phyloP scores from a whole-genome alignment of 2,113 vertebrate species.

The Notiomystis cincta region DNA sequence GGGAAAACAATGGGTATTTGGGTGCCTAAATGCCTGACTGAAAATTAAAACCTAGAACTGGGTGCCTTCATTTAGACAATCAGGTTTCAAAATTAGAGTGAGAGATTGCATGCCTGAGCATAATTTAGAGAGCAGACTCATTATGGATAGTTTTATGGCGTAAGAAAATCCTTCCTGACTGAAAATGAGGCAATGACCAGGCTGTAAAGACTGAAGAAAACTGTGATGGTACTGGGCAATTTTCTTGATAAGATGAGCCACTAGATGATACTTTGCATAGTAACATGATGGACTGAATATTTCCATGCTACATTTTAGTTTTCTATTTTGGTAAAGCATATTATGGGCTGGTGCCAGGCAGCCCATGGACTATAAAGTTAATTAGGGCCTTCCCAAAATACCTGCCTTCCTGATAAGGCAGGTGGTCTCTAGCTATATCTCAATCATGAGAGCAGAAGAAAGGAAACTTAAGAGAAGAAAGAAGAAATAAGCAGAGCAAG shows the following conservation, averaged over 20 bases:
- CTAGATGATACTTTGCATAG: constrained; percentile 66
- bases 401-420: neutral
- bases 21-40: neutral
- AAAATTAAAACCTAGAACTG: constrained; percentile 12
- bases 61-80: constrained; percentile 3
- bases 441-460: neutral
- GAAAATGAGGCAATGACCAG: constrained; percentile 54
- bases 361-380: neutral
- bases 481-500: neutral
- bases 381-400: neutral
- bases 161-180: constrained; percentile 59
- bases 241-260: constrained; percentile 65
- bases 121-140: neutral
- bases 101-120: constrained; percentile 12
- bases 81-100: constrained; percentile 1
- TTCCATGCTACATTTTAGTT: constrained; percentile 66
- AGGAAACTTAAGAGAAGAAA: neutral
- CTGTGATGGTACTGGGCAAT: constrained; percentile 24
- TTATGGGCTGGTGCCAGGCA: constrained; percentile 25
- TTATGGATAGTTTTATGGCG: constrained; percentile 16
- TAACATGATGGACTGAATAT: constrained; percentile 55
- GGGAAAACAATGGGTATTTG: neutral
- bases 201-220: constrained; percentile 49
- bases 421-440: neutral
- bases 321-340: constrained; percentile 47